Conservation (phyloP, 2,888 invertebrate genomes). For the Drosophila fungiperda region DNA sequence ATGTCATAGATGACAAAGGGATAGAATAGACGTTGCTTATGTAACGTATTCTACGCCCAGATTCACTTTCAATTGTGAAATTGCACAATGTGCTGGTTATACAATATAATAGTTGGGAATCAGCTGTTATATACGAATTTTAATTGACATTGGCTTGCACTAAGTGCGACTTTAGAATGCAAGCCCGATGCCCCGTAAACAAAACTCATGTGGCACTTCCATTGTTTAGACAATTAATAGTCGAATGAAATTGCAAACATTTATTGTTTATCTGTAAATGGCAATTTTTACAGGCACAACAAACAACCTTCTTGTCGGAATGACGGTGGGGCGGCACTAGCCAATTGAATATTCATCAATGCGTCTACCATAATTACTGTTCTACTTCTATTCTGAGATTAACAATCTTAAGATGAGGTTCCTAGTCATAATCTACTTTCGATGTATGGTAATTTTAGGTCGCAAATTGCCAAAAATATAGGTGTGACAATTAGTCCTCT, state of each 20-base stretch:
- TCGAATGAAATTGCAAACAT: conserved; percentile 37
- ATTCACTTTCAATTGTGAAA: conserved; percentile 21
- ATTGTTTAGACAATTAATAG: conserved; percentile 18
- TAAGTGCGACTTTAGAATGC: conserved; percentile 8
- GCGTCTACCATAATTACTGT: not conserved
- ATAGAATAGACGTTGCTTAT: not conserved
- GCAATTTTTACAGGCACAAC: conserved; percentile 7
- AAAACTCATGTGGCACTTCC: conserved; percentile 16
- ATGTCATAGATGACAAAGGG: not conserved
- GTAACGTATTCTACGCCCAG: not conserved
- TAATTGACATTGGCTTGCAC: conserved; percentile 1
- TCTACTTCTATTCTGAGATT: not conserved
- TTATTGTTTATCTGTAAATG: conserved; percentile 44
- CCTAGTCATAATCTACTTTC: not conserved
- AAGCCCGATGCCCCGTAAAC: conserved; percentile 13
- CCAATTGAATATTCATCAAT: not conserved
- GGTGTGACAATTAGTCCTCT: not conserved
- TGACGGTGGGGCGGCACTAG: not conserved
- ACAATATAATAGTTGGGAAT: conserved; percentile 9
- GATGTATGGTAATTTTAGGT: not conserved
- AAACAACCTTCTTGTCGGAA: not conserved
- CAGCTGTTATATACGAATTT: conserved; percentile 1
- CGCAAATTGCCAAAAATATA: no score
- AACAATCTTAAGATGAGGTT: not conserved
- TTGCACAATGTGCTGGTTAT: conserved; percentile 1